Evolutionary conservation across 2,113 vertebrate species (phyloP).

Genomic region (Monarcha castaneiventris): DNA sequence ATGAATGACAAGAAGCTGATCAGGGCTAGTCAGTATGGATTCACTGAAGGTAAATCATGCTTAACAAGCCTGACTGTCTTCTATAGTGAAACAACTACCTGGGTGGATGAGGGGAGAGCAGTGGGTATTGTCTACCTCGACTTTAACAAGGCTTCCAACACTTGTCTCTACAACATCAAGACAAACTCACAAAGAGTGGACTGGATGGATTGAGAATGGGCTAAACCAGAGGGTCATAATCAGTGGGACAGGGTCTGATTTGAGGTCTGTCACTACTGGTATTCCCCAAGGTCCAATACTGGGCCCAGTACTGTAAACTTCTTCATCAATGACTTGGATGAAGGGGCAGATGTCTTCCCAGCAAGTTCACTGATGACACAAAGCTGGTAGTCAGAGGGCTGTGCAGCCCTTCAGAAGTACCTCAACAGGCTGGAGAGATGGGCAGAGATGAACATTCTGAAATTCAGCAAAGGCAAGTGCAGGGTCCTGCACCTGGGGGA

Average conservation of each 20-base stretch:
- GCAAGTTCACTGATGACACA: background rate
- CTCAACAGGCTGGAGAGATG: background rate
- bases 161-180: background rate
- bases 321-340: background rate
- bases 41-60: background rate
- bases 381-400: background rate
- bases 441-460: background rate
- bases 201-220: background rate
- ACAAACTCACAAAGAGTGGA: background rate
- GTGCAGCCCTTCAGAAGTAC: background rate
- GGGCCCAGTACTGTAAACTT: background rate
- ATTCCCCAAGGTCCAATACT: background rate
- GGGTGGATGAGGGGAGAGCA: background rate
- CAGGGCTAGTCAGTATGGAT: background rate
- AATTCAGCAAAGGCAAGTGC: background rate
- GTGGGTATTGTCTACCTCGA: background rate
- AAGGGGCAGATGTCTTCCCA: background rate
- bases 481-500: background rate
- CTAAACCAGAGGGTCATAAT: background rate
- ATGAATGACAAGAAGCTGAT: background rate
- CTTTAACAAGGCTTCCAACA: background rate
- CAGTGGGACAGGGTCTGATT: accelerated
- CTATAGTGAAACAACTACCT: accelerated
- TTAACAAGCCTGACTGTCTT: background rate
- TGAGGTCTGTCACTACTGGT: background rate